Conservation (phyloP, 2,113 vertebrate species). For the Prietella phreatophila region DNA sequence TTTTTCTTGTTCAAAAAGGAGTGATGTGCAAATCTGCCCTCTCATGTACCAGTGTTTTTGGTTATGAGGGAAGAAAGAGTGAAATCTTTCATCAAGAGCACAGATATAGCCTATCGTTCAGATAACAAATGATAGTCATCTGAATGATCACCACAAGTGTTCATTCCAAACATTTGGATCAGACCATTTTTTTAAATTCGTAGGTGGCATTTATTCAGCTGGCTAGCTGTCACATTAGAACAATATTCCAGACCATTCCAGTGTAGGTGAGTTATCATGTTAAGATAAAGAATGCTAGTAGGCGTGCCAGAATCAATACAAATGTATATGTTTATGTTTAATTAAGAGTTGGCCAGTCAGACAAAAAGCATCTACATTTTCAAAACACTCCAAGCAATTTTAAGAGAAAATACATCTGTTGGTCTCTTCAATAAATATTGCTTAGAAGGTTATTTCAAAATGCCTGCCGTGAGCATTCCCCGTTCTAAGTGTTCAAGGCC, state of each 20-base stretch:
- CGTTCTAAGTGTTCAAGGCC: not conserved
- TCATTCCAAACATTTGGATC: not conserved
- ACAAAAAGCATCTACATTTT: not conserved
- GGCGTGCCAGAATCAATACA: not conserved
- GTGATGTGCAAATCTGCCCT: not conserved
- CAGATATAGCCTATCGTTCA: not conserved
- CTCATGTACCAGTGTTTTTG: not conserved
- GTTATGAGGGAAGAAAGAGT: not conserved
- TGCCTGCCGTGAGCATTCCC: not conserved
- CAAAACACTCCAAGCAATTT: not conserved
- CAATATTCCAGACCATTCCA: not conserved
- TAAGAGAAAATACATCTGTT: not conserved
- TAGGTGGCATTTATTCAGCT: not conserved
- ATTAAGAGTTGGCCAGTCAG: not conserved
- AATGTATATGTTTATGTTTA: not conserved
- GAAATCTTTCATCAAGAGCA: not conserved
- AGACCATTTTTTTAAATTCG: not conserved
- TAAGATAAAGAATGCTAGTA: not conserved
- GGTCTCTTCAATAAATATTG: not conserved
- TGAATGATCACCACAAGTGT: not conserved
- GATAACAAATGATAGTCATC: not conserved
- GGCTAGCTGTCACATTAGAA: not conserved
- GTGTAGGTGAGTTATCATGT: not conserved
- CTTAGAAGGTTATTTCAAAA: not conserved
- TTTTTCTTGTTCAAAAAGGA: not conserved